Conservation (phyloP, 2,888 invertebrate genomes). For the Zygothrica quintamaculata region DNA sequence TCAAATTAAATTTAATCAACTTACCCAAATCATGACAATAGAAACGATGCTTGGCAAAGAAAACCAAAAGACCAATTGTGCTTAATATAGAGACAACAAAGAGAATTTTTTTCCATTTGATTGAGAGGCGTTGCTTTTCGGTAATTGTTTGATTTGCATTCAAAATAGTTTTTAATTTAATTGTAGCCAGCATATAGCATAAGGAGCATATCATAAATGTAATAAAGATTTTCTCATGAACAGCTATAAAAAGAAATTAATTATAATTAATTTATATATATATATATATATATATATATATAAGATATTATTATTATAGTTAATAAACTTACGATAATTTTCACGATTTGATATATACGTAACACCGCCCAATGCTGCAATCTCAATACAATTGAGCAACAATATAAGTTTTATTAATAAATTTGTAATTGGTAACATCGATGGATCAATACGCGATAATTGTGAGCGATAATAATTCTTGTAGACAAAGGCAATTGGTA, state of each 20-base stretch:
- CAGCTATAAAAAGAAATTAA: constrained; percentile 87
- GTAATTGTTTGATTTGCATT: constrained; percentile 76
- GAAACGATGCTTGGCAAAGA: constrained; percentile 95
- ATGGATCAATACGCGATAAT: constrained; percentile 68
- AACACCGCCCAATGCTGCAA: constrained; percentile 94
- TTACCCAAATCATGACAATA: constrained; percentile 95
- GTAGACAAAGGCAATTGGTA: constrained; percentile 94
- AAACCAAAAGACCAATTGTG: constrained; percentile 92
- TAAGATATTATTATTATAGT: too few relatives aligned
- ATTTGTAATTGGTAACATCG: constrained; percentile 85
- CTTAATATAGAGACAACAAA: constrained; percentile 91
- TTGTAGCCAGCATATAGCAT: constrained; percentile 91
- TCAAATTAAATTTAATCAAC: too few relatives aligned
- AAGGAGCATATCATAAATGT: constrained; percentile 94
- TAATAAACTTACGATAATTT: constrained; percentile 95
- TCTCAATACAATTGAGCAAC: constrained; percentile 93
- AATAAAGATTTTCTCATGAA: constrained; percentile 96
- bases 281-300: too few relatives aligned
- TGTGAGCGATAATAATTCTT: constrained; percentile 91
- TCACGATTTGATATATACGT: constrained; percentile 97
- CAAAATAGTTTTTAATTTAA: constrained; percentile 86
- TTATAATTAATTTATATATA: background rate
- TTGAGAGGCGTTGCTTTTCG: constrained; percentile 85
- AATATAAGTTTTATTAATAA: constrained; percentile 90
- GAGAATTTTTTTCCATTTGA: constrained; percentile 89